Evolutionary conservation across 1,140 invertebrate genomes (phyloP), one percentile per base, ranked within the genome.

Genomic region (Ceratina japonica): DNA sequence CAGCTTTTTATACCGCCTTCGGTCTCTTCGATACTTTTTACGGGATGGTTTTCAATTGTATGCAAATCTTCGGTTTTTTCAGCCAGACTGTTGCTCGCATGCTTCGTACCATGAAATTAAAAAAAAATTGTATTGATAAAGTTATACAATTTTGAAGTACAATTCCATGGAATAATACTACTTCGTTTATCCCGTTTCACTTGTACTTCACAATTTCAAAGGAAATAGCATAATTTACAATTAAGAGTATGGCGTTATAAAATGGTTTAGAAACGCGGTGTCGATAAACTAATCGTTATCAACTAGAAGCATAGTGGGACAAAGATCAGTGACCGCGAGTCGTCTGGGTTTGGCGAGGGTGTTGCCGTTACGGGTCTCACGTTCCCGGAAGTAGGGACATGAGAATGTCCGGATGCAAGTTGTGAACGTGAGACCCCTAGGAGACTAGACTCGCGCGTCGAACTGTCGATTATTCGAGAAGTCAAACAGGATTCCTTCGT

Each of bases 361-460:
- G 80, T 66, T 65, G 70, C 81, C 77, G 83, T 87, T 87, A 86
- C 81, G 70, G 81, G 74, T 70, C 89, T 91, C 91, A 92, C 91
- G 90, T 92, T 90, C 87, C 89, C 90, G 91, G 91, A 92, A 91
- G 90, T 91, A 84, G 83, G 84, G 81, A 88, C 87, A 89, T 83
- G 84, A 84, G 88, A 91, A 88, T 87, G 87, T 90, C 91, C 91
- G 90, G 90, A 91, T 89, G 86, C 88, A 85, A 89, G 83, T 79
- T 84, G 87, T 81, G 89, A 82, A 91, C 90, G 87, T 88, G 90
- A 87, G 74, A 83, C 84, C 81, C 88, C 75, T 78, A 80, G 76
- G 78, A 86, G 80, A 70, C 69, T 82, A 86, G 78, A 75, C 77
- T 56, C 68, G 22, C 54, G 68, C 75, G 75, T 78, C 68, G 62